A percentile compares a stretch with the other conserved stretches of the same genome.
phyloP scores from a whole-genome alignment of 2,113 vertebrate species.

The Leptobrachium ailaonicum region DNA sequence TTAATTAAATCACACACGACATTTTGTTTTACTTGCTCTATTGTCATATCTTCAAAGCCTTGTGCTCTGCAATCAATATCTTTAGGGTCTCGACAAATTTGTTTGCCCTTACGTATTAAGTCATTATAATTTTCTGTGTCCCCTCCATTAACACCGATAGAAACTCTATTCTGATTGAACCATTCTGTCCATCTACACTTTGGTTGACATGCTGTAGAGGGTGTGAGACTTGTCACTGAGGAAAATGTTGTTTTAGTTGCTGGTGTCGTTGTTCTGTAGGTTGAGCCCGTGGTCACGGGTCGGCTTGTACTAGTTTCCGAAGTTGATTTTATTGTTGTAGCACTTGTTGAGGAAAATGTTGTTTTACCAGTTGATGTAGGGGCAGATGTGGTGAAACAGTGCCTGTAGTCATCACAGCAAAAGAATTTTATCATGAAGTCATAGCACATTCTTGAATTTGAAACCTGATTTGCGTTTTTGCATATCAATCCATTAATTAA shows the following conservation, averaged over 20 bases:
- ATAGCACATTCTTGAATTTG: no score
- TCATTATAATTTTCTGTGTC: conserved; percentile 4
- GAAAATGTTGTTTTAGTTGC: background rate
- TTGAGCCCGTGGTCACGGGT: background rate
- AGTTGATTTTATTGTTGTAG: background rate
- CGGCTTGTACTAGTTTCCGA: no score
- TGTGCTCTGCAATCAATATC: conserved; percentile 23
- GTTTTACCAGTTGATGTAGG: no score
- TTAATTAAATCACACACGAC: conserved; percentile 55
- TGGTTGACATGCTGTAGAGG: conserved; percentile 1
- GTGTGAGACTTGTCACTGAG: background rate
- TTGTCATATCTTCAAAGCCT: conserved; percentile 19
- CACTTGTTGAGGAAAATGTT: background rate
- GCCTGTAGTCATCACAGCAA: no score
- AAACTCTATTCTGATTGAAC: background rate
- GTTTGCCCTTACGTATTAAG: background rate
- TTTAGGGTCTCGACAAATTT: conserved; percentile 7
- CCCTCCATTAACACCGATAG: background rate
- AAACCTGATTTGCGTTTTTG: no score
- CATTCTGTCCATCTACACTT: conserved; percentile 20
- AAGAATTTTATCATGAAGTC: no score
- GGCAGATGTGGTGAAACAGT: no score
- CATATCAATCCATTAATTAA: no score
- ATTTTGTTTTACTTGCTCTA: conserved; percentile 54
- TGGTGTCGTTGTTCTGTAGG: conserved; percentile 56